Percentiles rank a stretch among this genome's conserved stretches.
phyloP scores from a whole-genome alignment of 1,140 invertebrate genomes.

The Hyposmocoma kahamanoa region DNA sequence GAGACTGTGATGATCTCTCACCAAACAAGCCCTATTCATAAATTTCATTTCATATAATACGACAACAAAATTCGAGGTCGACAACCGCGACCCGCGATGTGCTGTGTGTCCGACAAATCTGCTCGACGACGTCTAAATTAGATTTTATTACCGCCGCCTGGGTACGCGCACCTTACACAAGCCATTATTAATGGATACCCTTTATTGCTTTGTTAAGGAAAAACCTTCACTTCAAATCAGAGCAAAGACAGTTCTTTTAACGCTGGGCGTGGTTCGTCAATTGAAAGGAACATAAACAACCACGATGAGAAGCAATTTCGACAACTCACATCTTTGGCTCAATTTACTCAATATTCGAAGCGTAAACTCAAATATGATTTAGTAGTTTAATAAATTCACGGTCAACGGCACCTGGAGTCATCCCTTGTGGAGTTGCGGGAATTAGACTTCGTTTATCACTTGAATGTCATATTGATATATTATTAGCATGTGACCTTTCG shows the following conservation, averaged over 20 bases:
- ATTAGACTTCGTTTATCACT: no score
- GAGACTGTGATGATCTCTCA: no score
- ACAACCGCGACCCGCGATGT: conserved; percentile 53
- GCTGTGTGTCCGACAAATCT: conserved; percentile 61
- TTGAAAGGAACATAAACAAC: conserved; percentile 54
- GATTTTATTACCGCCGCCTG: conserved; percentile 70
- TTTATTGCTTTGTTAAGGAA: conserved; percentile 2
- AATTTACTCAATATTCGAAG: no score
- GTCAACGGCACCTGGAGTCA: no score
- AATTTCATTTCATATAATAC: no score
- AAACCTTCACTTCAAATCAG: not conserved
- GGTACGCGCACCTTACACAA: conserved; percentile 21
- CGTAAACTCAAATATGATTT: no score
- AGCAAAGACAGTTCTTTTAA: conserved; percentile 22
- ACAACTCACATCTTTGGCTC: conserved; percentile 34
- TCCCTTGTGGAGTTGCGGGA: no score
- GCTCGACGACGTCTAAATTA: conserved; percentile 64
- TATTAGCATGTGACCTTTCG: no score
- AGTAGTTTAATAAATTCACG: no score
- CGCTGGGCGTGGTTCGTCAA: conserved; percentile 39
- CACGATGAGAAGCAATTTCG: conserved; percentile 48
- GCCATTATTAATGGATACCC: conserved; percentile 3
- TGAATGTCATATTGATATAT: no score
- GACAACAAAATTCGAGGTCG: no score
- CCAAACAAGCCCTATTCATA: no score